These are phyloP conservation scores for Danaus plexippus DNA, from an alignment of 1,140 invertebrate genomes.

Conservation along the genomic window DNA sequence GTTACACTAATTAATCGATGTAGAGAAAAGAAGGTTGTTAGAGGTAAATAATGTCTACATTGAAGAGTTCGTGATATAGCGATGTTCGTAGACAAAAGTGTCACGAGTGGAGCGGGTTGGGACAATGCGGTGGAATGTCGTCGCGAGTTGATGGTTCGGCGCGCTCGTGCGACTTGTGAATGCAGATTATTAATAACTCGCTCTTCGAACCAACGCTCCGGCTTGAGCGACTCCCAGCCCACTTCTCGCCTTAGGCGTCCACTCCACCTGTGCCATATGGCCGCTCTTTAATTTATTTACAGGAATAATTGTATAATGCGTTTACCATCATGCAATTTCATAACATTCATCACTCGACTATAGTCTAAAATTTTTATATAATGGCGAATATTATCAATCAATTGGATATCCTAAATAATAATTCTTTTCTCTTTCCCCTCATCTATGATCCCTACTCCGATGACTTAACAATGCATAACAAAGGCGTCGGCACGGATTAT, in stretches of 20 bases:
- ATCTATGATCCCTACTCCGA: constrained; percentile 33
- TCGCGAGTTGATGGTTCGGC: constrained; percentile 43
- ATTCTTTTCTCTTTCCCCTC: constrained; percentile 27
- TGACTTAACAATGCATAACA: constrained; percentile 50
- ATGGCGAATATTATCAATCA: no score
- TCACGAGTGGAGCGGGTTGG: constrained; percentile 56
- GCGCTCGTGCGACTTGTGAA: constrained; percentile 59
- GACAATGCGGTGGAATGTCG: constrained; percentile 68
- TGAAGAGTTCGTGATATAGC: constrained; percentile 61
- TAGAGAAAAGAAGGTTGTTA: constrained; percentile 53
- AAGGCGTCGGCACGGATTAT: constrained; percentile 62
- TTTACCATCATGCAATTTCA: no score
- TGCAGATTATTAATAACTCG: constrained; percentile 69
- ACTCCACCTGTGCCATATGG: constrained; percentile 50
- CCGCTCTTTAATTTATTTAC: constrained; percentile 45
- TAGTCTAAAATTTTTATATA: no score
- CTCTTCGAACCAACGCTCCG: constrained; percentile 35
- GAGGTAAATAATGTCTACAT: constrained; percentile 62
- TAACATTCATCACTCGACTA: no score
- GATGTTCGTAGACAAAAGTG: constrained; percentile 67
- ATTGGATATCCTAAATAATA: no score
- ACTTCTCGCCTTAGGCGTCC: constrained; percentile 37
- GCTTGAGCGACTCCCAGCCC: constrained; percentile 38
- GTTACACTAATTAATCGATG: constrained; percentile 70
- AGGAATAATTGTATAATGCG: no score